Evolutionary conservation across 2,113 vertebrate species (phyloP), one percentile per base, ranked within the genome.

Genomic region (Dromaius novaehollandiae): DNA sequence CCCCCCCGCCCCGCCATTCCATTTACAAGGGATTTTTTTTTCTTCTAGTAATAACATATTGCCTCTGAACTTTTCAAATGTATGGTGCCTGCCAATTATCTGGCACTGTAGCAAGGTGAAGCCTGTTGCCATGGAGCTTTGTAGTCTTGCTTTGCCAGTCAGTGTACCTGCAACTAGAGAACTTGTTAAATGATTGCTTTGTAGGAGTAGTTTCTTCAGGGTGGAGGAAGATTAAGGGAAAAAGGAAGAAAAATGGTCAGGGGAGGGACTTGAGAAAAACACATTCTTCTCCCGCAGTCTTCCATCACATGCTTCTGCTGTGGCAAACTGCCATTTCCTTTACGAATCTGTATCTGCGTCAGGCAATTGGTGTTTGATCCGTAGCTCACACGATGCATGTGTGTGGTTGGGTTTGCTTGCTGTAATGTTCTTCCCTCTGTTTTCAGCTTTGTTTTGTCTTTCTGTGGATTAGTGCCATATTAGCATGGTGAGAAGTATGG

Each of bases 121-220:
- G 63, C 75, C 5, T 36, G 94, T 97, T 97, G 87, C 94, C 81
- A 92, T 95, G 95, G 96, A 85, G 84, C 78, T 87, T 73, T 70
- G 81, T 85, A 87, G 84, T 76, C 83, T 80, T 82, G 66, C 73
- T 90, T 94, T 0, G 0, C 50, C 26, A 78, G 76, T 71, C 76
- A 92, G 82, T 2, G 0, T 86, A 88, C 93, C 86, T 94, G 55
- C 73, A 90, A 90, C 76, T 81, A 74, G 38, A 88, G 36, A 88
- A 32, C 26, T 36, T 64, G 40, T 77, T 70, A 68, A 90, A 71
- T 22, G 9, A 78, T 94, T 21, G 74, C 71, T 76, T 82, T 64
- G n/a, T 90, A 42, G 79, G 10, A 80, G 36, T 78, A 78, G 36
- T 80, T 95, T 90, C 55, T 83, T 83, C 34, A 83, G 50, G 25